Percentiles rank a stretch among this genome's conserved stretches.
Evolutionary conservation across 2,797 vertebrate species (phyloP).

Genomic region (Ptychadena robeensis): DNA sequence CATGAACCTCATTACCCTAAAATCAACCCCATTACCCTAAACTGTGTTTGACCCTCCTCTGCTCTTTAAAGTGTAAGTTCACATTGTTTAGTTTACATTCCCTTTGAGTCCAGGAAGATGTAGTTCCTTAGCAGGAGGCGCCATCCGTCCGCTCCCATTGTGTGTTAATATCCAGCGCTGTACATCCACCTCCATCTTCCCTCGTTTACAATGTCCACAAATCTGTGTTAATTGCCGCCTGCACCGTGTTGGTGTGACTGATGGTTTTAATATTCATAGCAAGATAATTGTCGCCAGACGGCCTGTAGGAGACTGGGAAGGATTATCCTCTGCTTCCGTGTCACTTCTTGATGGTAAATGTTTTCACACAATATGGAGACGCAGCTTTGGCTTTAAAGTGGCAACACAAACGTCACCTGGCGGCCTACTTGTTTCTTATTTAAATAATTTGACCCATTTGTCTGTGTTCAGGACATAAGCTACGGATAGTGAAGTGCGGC

Average conservation of each 20-base stretch:
- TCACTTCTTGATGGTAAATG: slow-evolving; percentile 45
- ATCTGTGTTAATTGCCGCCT: slow-evolving; percentile 41
- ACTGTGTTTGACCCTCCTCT: too few relatives aligned
- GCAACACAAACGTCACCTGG: background rate
- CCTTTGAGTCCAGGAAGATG: too few relatives aligned
- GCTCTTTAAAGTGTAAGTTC: too few relatives aligned
- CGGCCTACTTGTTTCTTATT: background rate
- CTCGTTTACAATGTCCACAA: background rate
- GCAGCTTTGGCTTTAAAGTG: background rate
- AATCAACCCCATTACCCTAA: too few relatives aligned
- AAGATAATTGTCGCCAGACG: slow-evolving; percentile 32
- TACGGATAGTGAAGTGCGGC: too few relatives aligned
- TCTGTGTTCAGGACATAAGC: too few relatives aligned
- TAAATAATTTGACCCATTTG: background rate
- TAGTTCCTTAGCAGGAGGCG: too few relatives aligned
- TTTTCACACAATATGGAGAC: slow-evolving; percentile 15
- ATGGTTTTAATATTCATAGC: slow-evolving; percentile 50
- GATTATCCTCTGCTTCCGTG: slow-evolving; percentile 9
- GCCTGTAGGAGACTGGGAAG: background rate
- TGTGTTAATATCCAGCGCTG: too few relatives aligned
- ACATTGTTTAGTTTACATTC: too few relatives aligned
- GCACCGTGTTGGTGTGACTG: slow-evolving; percentile 26
- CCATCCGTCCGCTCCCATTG: background rate
- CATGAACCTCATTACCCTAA: too few relatives aligned
- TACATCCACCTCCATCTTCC: background rate